Evolutionary conservation across 1,140 invertebrate species (phyloP).

Genomic region (Drosophila micromelanica): DNA sequence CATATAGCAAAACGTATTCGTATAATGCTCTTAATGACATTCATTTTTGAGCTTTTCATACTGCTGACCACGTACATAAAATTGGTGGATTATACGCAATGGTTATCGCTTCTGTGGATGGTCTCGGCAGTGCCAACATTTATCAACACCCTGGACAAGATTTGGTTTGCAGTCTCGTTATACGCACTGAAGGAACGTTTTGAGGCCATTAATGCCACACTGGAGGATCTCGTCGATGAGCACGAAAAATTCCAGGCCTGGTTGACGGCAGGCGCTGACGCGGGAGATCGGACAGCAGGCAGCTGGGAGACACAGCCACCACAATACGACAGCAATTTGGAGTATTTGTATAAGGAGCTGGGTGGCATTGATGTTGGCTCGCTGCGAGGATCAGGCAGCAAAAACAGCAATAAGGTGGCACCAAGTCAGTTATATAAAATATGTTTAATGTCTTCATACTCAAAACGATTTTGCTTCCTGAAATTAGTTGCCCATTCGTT

Average conservation of each 20-base stretch:
- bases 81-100: constrained; percentile 70
- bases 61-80: constrained; percentile 62
- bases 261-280: constrained; percentile 32
- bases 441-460: background rate
- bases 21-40: constrained; percentile 66
- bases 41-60: constrained; percentile 74
- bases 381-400: constrained; percentile 40
- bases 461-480: background rate
- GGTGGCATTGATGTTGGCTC: constrained; percentile 60
- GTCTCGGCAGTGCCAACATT: constrained; percentile 74
- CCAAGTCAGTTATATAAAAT: constrained; percentile 50
- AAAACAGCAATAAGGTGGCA: constrained; percentile 59
- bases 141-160: constrained; percentile 79
- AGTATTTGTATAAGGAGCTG: constrained; percentile 74
- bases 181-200: constrained; percentile 76
- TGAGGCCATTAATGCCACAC: constrained; percentile 66
- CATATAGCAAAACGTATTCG: constrained; percentile 56
- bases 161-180: constrained; percentile 80
- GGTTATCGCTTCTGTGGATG: constrained; percentile 69
- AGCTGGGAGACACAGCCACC: constrained; percentile 50
- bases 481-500: constrained; percentile 60
- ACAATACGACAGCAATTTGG: constrained; percentile 69
- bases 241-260: constrained; percentile 72
- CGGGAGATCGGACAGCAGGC: constrained; percentile 17
- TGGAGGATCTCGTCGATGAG: constrained; percentile 65